These are phyloP conservation scores for Thera britannica DNA, from an alignment of 2,888 invertebrate genomes.

Conservation along the genomic window DNA sequence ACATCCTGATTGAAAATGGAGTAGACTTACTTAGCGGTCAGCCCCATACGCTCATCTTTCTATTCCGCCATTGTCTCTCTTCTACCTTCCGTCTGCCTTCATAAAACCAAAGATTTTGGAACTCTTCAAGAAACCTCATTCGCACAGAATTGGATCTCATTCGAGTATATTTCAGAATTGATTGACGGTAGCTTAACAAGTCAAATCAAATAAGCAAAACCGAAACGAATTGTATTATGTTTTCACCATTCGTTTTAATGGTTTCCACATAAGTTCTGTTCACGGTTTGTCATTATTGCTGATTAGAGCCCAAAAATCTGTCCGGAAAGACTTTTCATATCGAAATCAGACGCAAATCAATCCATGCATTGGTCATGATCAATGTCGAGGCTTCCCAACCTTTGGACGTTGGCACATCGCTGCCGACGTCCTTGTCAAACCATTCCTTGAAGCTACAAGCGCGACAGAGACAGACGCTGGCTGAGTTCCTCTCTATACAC, in stretches of 20 bases:
- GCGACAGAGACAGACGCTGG: background rate
- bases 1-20: no score
- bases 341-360: background rate
- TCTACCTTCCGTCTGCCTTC: background rate
- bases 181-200: background rate
- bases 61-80: background rate
- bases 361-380: slow-evolving; percentile 1
- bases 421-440: background rate
- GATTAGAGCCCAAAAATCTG: slow-evolving; percentile 1
- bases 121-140: background rate
- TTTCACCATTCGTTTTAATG: background rate
- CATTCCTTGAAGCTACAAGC: background rate
- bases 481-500: background rate
- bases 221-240: background rate
- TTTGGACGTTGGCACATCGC: background rate
- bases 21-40: no score
- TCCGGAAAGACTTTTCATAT: slow-evolving; percentile 7
- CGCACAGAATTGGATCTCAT: no score
- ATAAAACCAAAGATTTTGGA: background rate
- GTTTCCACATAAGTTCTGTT: background rate
- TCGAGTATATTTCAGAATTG: background rate
- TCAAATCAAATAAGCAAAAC: background rate
- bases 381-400: slow-evolving; percentile 13
- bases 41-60: no score
- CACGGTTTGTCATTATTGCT: background rate